Base-by-base conservation (phyloP, 2,113 vertebrate species). In the Psophia crepitans region DNA sequence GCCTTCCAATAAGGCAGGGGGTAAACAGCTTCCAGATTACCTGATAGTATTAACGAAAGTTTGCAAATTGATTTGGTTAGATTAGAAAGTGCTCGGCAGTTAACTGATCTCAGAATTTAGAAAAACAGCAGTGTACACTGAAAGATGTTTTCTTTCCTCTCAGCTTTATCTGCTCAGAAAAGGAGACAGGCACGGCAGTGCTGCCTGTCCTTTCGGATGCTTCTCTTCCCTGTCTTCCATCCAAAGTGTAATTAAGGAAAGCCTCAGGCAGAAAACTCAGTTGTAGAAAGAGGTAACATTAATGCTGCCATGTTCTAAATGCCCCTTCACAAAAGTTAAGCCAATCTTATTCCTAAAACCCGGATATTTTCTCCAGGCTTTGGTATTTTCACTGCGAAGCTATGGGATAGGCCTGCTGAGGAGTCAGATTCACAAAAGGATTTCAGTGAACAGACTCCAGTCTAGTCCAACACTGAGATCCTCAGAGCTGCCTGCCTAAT, bases 51-150 rank as follows among this genome's bases (percentile, higher is more conserved):
- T 97, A 96, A 97, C 79, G 85, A 91, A 97, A 97, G 94, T 97
- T 97, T 97, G 94, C 93, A 98, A 97, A 98, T 97, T 97, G 97
- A 98, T 98, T 96, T 94, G 91, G 88, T 96, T 90, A 96, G 92
- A 97, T 97, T 93, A 97, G 95, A 84, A 96, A 92, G 60, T 44
- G 57, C 90, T 90, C 92, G 84, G 83, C 93, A 94, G 75, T 88
- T 85, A 96, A 92, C 80, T 17, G 21, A 91, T 95, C 85, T 78
- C 61, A 61, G 83, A 75, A 65, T 75, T 4, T 44, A 70, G 90
- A 75, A 86, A 85, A 90, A 76, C 69, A 87, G 84, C 64, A 64
- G 78, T n/a, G 16, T 58, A 66, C 64, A 49, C 49, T 77, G 74
- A 91, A 89, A 88, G 65, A 63, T 74, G 41, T 68, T 87, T 89